Base-by-base conservation (phyloP, 2,797 vertebrate species). In the Tolypeutes matacus region DNA sequence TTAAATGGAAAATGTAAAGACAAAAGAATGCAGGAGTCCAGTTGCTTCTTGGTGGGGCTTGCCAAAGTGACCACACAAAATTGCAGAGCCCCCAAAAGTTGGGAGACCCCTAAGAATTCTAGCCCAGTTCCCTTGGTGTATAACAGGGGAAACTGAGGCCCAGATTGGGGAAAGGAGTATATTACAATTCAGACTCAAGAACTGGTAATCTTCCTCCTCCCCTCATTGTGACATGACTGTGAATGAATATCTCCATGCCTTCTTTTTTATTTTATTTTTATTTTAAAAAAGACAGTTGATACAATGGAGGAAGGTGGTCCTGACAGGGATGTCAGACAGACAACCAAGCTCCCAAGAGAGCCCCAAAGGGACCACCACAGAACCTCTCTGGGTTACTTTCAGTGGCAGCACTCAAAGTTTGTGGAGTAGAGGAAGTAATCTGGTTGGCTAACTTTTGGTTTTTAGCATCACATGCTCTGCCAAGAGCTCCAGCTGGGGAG, bases 1-100 rank as follows among this genome's bases (percentile, higher is more conserved):
- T 84, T 76, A 34, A 72, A 60, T 34, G 84, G 73, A 97, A 97
- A 92, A 90, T 89, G 77, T 6, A 58, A 89, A 91, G 83, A 70
- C 36, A 42, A 73, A 84, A 64, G 72, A 34, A 77, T 7, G 72
- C 76, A 56, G 14, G 77, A 93, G 77, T 53, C 69, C 42, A 67
- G 51, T 81, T 80, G 46, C 53, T 46, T 77, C 60, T 56, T 34
- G 36, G n/a, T 7, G 49, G 77, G 65, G 53, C 81, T 69, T 11
- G 25, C 36, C 31, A 17, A 69, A 53, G 31, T 34, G 39, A 25
- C 72, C 64, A 31, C 56, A 49, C 4, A 15, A 39, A 18, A n/a
- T 27, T 0, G 1, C 62, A 89, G 69, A 82, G 77, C 15, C 25
- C 31, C 5, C 11, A 42, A 77, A 23, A 70, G 42, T 62, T 23